Evolutionary conservation across 1,140 invertebrate genomes (phyloP), one percentile per base, ranked within the genome.

Genomic region (Lethrus apterus): DNA sequence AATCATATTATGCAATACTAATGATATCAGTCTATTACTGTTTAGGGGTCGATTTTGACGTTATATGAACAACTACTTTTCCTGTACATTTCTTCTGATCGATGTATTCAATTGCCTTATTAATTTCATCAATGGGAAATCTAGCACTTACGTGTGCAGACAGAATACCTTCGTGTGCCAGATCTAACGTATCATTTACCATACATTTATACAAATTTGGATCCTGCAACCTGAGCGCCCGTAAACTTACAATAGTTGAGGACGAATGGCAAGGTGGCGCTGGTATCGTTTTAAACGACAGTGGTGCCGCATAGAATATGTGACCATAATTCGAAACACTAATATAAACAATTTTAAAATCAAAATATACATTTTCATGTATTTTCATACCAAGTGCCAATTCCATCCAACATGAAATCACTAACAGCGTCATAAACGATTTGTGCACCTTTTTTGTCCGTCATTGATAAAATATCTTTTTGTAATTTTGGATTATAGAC

Each of bases 391-490:
- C 73, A 72, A 50, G 62, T 56, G 7, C 72, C 55, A 26, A 69
- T 63, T 44, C 66, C 59, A 42, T 70, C 62, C 48, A 76, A 71
- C 31, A 74, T 54, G 34, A 77, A 67, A 20, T 74, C 75, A 1
- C 77, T 76, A 34, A 77, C 72, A 26, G 74, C 70, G 59, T 79
- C 77, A 65, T 77, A 74, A 17, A 77, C 66, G 26, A 78, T 58
- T 52, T 72, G 59, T 1, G 71, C 72, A 5, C 73, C 73, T 60
- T 70, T 64, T 14, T 69, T 67, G 9, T 68, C 57, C 10, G 74
- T 74, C 17, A 70, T 60, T 45, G 70, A 68, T 51, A 70, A 65
- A 7, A 78, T 70, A 55, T 68, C 60, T 46, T 69, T 66, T 1
- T 51, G 47, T 11, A 77, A 64, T 45, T 76, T 73, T 34, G 65